These are phyloP conservation scores for Schizopygopsis malacanthus DNA, from an alignment of 2,797 vertebrate species.

Conservation along the genomic window DNA sequence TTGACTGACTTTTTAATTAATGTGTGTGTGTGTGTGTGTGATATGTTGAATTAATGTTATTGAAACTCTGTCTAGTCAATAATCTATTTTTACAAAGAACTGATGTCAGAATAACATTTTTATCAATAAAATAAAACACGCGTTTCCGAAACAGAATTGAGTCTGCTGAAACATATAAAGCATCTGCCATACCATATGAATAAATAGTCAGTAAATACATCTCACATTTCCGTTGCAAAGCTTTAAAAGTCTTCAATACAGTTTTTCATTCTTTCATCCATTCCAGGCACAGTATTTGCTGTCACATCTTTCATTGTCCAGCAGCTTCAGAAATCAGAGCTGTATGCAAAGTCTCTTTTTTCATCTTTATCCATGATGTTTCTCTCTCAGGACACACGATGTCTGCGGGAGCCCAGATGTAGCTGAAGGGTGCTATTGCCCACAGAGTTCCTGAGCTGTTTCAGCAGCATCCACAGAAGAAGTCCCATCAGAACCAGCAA, in stretches of 20 bases:
- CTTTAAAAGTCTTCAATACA: not conserved
- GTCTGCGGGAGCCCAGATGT: slow-evolving; percentile 70
- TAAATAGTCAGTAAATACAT: slow-evolving; percentile 3
- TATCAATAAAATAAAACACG: not conserved
- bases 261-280: not conserved
- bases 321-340: not conserved
- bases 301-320: not conserved
- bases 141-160: not conserved
- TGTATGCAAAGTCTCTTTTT: not conserved
- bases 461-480: slow-evolving; percentile 88
- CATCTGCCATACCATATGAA: not conserved
- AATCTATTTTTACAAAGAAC: slow-evolving; percentile 6
- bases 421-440: slow-evolving; percentile 77
- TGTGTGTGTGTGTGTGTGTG: not conserved
- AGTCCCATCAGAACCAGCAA: slow-evolving; percentile 85
- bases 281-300: not conserved
- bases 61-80: not conserved
- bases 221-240: slow-evolving; percentile 10
- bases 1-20: not conserved
- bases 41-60: not conserved
- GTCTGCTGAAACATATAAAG: not conserved
- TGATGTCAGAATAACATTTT: not conserved
- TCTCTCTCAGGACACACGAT: slow-evolving; percentile 72
- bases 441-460: slow-evolving; percentile 88
- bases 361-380: not conserved